Evolutionary conservation across 2,888 invertebrate species (phyloP).

Genomic region (Tachina lurida): DNA sequence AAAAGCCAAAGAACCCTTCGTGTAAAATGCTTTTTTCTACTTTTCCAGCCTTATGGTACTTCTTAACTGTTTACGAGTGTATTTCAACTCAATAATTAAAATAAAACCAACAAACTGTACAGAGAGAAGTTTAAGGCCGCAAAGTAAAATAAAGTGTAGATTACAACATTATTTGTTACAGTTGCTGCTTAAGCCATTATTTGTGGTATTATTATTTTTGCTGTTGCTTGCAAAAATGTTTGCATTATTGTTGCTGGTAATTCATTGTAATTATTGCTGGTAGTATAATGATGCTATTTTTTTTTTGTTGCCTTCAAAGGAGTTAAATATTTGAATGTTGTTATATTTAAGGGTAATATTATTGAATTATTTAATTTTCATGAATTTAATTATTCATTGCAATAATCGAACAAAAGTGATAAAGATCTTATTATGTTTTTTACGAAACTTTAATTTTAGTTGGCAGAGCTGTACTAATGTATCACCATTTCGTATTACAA

Average conservation of each 20-base stretch:
- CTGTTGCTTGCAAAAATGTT: neutral
- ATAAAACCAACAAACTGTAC: conserved; percentile 22
- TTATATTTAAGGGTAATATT: too few species aligned
- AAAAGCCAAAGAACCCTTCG: conserved; percentile 24
- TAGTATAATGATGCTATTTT: conserved; percentile 27
- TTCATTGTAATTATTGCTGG: conserved; percentile 44
- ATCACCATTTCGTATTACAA: too few species aligned
- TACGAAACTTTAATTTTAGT: too few species aligned
- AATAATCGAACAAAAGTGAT: too few species aligned
- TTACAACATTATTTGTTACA: conserved; percentile 50
- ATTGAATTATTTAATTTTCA: too few species aligned
- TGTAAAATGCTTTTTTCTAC: conserved; percentile 18
- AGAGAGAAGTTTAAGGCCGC: conserved; percentile 49
- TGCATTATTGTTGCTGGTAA: conserved; percentile 30
- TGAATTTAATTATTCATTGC: too few species aligned
- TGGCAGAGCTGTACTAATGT: too few species aligned
- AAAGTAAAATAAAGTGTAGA: conserved; percentile 55
- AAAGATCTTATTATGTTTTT: too few species aligned
- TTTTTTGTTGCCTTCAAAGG: conserved; percentile 33
- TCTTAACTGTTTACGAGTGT: neutral
- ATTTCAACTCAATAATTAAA: conserved; percentile 30
- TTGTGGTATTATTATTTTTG: conserved; percentile 12
- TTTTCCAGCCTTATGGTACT: neutral
- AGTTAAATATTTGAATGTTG: neutral
- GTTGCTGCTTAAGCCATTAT: conserved; percentile 24